Percentiles rank a stretch among this genome's conserved stretches.
Conservation (phyloP, 1,140 invertebrate genomes). For the Lucilia cuprina region DNA sequence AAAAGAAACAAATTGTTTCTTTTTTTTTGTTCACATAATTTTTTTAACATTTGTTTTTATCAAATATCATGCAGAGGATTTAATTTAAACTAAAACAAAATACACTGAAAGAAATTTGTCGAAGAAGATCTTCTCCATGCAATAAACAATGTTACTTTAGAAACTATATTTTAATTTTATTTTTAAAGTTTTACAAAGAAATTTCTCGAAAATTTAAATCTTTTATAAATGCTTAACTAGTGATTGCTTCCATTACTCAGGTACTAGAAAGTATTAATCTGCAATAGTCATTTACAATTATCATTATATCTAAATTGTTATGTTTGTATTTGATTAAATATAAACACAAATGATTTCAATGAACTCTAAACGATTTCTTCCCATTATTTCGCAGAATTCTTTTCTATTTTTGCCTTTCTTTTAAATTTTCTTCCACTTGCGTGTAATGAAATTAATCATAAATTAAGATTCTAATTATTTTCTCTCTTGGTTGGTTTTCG, state of each 20-base stretch:
- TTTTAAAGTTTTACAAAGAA: too few species aligned
- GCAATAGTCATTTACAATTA: too few species aligned
- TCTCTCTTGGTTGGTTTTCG: background rate
- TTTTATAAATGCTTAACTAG: too few species aligned
- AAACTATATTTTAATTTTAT: too few species aligned
- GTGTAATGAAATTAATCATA: background rate
- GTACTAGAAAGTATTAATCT: too few species aligned
- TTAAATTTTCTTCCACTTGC: background rate
- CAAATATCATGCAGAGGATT: background rate
- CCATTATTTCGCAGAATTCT: background rate
- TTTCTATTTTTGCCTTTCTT: background rate
- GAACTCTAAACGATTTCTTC: background rate
- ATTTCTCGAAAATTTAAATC: too few species aligned
- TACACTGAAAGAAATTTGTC: background rate
- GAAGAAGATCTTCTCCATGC: too few species aligned
- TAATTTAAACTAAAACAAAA: background rate
- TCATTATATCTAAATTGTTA: too few species aligned
- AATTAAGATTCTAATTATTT: constrained; percentile 27
- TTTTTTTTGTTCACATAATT: background rate
- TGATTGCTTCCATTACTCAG: too few species aligned
- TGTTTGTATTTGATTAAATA: too few species aligned
- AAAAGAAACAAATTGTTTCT: background rate
- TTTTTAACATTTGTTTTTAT: background rate
- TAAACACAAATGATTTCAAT: background rate
- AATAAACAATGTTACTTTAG: too few species aligned